Evolutionary conservation across 2,113 vertebrate species (phyloP).

Genomic region (Orientallactaga bullata): DNA sequence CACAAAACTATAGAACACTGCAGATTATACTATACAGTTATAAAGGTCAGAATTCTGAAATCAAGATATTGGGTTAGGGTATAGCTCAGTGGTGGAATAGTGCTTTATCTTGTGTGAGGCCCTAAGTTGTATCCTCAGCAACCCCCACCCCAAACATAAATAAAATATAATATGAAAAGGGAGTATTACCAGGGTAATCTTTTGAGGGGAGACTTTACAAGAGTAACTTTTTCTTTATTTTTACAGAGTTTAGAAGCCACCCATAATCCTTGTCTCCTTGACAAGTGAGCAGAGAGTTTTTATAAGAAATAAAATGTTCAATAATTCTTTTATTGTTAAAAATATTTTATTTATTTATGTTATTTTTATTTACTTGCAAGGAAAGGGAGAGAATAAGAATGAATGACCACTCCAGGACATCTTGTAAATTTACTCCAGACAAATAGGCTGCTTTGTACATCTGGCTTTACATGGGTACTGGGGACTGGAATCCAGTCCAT

Average conservation of each 20-base stretch:
- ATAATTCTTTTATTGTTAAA: no score
- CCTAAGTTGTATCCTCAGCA: neutral
- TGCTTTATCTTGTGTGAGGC: neutral
- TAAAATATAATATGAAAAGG: neutral
- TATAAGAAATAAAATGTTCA: no score
- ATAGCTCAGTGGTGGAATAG: neutral
- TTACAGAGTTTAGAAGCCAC: neutral
- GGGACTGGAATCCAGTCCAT: no score
- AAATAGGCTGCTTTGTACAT: no score
- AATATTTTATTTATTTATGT: no score
- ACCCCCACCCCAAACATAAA: neutral
- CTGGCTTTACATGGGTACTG: no score
- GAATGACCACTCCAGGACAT: no score
- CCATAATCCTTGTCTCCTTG: neutral
- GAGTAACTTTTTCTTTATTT: neutral
- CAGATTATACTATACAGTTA: neutral
- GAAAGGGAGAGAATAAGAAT: no score
- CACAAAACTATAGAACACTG: neutral
- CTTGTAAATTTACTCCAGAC: no score
- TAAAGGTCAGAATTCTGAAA: constrained; percentile 2
- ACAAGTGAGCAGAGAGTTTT: no score
- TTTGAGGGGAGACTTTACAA: neutral
- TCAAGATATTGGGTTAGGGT: neutral
- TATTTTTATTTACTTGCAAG: no score
- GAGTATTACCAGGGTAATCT: neutral